Conservation (phyloP, 2,888 invertebrate species). For the Osedax frankpressi region DNA sequence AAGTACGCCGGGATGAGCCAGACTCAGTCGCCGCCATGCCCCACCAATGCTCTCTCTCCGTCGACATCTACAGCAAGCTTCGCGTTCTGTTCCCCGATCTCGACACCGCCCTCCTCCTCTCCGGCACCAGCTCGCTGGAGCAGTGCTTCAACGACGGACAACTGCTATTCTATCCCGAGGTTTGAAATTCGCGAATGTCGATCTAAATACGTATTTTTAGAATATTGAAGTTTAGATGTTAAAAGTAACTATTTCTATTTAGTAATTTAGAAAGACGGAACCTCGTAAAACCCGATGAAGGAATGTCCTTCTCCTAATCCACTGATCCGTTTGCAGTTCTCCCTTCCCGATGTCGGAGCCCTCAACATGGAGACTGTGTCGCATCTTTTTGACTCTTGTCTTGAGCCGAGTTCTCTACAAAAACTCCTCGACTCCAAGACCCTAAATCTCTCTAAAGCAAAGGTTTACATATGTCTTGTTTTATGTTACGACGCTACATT, state of each 20-base stretch:
- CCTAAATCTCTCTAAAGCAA: not conserved
- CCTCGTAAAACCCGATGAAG: too few species aligned
- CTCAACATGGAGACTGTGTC: not conserved
- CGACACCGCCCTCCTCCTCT: not conserved
- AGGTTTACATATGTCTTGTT: not conserved
- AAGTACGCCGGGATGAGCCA: too few species aligned
- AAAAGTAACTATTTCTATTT: too few species aligned
- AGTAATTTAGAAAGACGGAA: too few species aligned
- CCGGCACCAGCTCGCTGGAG: not conserved
- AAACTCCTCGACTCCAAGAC: not conserved
- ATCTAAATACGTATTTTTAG: too few species aligned
- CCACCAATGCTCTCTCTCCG: not conserved
- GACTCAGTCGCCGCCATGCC: not conserved
- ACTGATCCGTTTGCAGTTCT: too few species aligned
- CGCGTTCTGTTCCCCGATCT: not conserved
- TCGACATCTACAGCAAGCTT: not conserved
- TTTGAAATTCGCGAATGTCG: too few species aligned
- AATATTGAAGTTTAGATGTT: too few species aligned
- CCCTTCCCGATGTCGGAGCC: not conserved
- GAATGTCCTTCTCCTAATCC: too few species aligned
- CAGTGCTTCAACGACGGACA: not conserved
- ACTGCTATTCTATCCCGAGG: not conserved
- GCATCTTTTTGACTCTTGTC: not conserved
- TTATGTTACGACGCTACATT: too few species aligned
- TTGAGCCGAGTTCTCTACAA: not conserved